A percentile compares a stretch with the other conserved stretches of the same genome.
These are phyloP conservation scores for Ceraclea dissimilis DNA, from an alignment of 2,888 invertebrate genomes.

Conservation along the genomic window DNA sequence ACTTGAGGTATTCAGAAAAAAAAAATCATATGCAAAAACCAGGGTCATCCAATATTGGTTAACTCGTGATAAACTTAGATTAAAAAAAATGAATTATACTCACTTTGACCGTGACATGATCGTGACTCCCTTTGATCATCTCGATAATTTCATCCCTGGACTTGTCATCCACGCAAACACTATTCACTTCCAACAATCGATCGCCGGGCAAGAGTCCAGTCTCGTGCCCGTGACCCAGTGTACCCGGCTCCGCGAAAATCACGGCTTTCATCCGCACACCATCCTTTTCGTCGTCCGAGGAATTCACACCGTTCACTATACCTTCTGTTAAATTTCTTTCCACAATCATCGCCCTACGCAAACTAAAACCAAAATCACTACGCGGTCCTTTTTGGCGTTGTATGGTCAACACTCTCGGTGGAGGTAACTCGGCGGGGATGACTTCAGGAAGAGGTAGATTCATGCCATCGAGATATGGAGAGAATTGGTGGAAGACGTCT, in stretches of 20 bases:
- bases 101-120: constrained; percentile 78
- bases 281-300: constrained; percentile 33
- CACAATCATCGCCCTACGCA: constrained; percentile 79
- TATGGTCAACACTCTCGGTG: constrained; percentile 68
- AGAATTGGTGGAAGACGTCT: constrained; percentile 75
- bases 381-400: constrained; percentile 73
- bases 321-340: constrained; percentile 47
- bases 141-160: constrained; percentile 89
- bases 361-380: constrained; percentile 90
- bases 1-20: too few relatives aligned
- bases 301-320: constrained; percentile 35
- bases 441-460: constrained; percentile 66
- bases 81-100: too few relatives aligned
- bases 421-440: constrained; percentile 59
- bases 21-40: too few relatives aligned
- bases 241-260: constrained; percentile 83
- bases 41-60: too few relatives aligned
- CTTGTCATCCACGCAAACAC: constrained; percentile 74
- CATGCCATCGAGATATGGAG: constrained; percentile 69
- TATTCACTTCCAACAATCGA: constrained; percentile 85
- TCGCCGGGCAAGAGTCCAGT: constrained; percentile 93
- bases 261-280: constrained; percentile 59
- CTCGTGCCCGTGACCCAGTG: constrained; percentile 58
- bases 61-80: too few relatives aligned
- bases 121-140: constrained; percentile 80